Base-by-base conservation (phyloP, 2,888 invertebrate genomes). In the Leptopilina drosophilae region DNA sequence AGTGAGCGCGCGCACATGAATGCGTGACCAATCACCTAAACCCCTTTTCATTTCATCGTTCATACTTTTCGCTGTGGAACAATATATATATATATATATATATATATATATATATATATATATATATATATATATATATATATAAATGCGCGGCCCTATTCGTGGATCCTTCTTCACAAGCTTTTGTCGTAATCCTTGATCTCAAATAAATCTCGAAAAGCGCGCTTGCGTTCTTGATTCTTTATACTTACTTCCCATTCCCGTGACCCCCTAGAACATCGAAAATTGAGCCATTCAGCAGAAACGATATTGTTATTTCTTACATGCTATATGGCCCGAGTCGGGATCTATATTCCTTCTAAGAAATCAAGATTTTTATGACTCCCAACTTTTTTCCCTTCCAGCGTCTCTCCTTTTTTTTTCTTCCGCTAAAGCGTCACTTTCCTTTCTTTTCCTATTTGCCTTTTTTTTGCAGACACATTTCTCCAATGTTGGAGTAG, bases 251-350 rank as follows among this genome's bases (percentile, higher is more conserved):
- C 53, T 69, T 69, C 26, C 69, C 69, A 26, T 53, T 26, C 69
- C 26, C 26, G 20, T 49, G 49, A 20, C 20, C 26, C 53, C 20
- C 49, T 33, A 14, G 53, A 69, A 69, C 53, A 69, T 69, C 69
- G 69, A 69, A 69, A 69, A 69, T 69, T 53, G 69, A 69, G 69
- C 69, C 69, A 69, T 69, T 69, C 69, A 69, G 53, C 53, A 53
- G 69, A 53, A 69, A 69, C 26, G 69, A 46, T 69, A 69, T 69
- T 69, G 69, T 69, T 69, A 69, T 69, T 69, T 69, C 69, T 69
- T 26, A 15, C 53, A 69, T 69, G 69, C 69, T 53, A 53, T 53
- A 69, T n/a, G 69, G 7, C 26, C 53, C 53, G 6, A 69, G 49
- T n/a, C 8, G 26, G 26, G 4, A 20, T 14, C 49, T 53, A 14